phyloP scores from a whole-genome alignment of 2,797 vertebrate species.

The Lagocephalus sceleratus region DNA sequence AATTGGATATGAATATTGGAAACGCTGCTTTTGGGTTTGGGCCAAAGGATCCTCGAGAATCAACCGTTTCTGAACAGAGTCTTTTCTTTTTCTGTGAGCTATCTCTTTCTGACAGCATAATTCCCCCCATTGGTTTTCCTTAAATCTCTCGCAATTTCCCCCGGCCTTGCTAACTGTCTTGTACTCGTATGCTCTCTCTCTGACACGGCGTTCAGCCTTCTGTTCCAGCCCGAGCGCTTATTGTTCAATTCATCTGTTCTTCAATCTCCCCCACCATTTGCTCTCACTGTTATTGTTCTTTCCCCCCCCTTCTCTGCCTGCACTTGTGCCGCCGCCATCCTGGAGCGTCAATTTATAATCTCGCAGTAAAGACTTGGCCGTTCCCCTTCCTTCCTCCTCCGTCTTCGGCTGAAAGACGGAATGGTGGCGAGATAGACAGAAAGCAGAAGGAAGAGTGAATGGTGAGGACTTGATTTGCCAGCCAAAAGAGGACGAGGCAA shows the following conservation, averaged over 20 bases:
- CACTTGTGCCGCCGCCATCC: conserved; percentile 28
- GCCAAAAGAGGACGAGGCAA: conserved; percentile 43
- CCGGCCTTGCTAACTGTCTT: conserved; percentile 3
- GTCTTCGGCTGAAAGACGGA: conserved; percentile 19
- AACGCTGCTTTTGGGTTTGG: no score
- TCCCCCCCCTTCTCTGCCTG: conserved; percentile 24
- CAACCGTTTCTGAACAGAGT: no score
- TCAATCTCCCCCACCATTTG: conserved; percentile 28
- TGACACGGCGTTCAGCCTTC: conserved; percentile 39
- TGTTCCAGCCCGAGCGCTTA: conserved; percentile 42
- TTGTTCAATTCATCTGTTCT: conserved; percentile 55
- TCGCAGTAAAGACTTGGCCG: conserved; percentile 20
- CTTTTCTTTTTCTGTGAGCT: neutral
- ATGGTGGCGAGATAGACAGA: conserved; percentile 7
- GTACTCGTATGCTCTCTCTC: conserved; percentile 3
- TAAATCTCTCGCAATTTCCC: conserved; percentile 5
- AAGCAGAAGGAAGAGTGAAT: neutral
- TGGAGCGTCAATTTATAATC: conserved; percentile 54
- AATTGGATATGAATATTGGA: no score
- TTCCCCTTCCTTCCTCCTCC: conserved; percentile 3
- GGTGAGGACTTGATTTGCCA: conserved; percentile 43
- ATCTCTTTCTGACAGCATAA: conserved; percentile 1
- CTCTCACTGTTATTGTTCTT: conserved; percentile 48
- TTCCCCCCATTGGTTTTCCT: conserved; percentile 14
- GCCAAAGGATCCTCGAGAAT: no score